Evolutionary conservation across 2,113 vertebrate genomes (phyloP).

Genomic region (Chaenogobius annularis): DNA sequence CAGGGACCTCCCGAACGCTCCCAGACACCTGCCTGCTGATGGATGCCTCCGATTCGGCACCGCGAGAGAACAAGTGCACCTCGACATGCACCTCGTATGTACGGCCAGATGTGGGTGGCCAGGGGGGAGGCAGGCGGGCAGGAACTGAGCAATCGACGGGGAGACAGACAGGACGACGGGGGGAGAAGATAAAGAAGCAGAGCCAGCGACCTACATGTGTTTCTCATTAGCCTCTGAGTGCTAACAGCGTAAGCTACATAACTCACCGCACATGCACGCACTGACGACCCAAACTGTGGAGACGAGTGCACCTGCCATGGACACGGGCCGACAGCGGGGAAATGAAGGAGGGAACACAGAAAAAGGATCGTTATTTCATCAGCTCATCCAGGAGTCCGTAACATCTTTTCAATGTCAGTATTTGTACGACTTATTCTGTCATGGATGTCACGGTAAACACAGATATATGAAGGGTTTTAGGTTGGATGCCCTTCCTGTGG

Average conservation of each 20-base stretch:
- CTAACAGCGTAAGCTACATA: constrained; percentile 92
- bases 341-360: background rate
- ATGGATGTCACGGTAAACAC: too few relatives aligned
- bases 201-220: constrained; percentile 86
- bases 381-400: too few relatives aligned
- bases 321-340: constrained; percentile 10
- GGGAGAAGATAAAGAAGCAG: constrained; percentile 26
- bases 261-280: constrained; percentile 83
- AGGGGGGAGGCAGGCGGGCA: constrained; percentile 51
- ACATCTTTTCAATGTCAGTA: too few relatives aligned
- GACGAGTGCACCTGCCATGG: background rate
- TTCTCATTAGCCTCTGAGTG: constrained; percentile 87
- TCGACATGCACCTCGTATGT: constrained; percentile 82
- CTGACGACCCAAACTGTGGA: constrained; percentile 76
- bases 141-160: background rate
- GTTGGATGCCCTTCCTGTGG: too few relatives aligned
- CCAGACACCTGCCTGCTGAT: constrained; percentile 62
- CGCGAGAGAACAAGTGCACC: constrained; percentile 79
- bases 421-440: too few relatives aligned
- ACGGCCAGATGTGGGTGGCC: constrained; percentile 87
- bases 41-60: constrained; percentile 68
- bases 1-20: constrained; percentile 40
- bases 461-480: too few relatives aligned
- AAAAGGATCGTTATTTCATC: too few relatives aligned
- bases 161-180: constrained; percentile 5